Evolutionary conservation across 2,888 invertebrate species (phyloP).

Genomic region (Rhagonycha lutea): DNA sequence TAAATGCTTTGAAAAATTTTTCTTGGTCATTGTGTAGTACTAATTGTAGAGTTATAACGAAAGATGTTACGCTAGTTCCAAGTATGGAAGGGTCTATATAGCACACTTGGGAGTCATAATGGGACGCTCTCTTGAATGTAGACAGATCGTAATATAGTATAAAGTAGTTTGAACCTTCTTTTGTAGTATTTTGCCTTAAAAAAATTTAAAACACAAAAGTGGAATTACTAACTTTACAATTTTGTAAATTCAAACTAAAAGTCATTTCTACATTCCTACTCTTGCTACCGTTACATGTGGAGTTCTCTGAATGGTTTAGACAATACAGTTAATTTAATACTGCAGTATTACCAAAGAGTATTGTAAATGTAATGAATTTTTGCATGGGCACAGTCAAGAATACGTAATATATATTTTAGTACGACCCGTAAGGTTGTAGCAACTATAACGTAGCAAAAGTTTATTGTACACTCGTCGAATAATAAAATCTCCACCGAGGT

Average conservation of each 20-base stretch:
- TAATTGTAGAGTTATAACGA: conserved; percentile 27
- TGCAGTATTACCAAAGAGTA: conserved; percentile 14
- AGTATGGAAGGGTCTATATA: conserved; percentile 33
- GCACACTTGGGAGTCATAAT: conserved; percentile 36
- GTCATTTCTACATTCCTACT: background rate
- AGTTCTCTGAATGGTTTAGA: conserved; percentile 10
- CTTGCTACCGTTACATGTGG: conserved; percentile 3
- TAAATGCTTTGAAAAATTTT: background rate
- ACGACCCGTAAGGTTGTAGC: conserved; percentile 13
- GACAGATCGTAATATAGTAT: conserved; percentile 30
- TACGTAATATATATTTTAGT: conserved; percentile 23
- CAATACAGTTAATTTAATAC: conserved; percentile 19
- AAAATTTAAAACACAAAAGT: conserved; percentile 7
- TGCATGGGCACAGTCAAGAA: conserved; percentile 13
- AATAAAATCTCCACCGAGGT: conserved; percentile 21
- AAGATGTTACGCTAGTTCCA: conserved; percentile 23
- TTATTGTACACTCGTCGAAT: conserved; percentile 18
- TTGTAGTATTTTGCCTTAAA: background rate
- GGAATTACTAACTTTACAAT: background rate
- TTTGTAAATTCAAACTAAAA: background rate
- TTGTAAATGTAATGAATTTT: conserved; percentile 21
- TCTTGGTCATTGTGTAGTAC: conserved; percentile 15
- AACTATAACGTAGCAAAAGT: conserved; percentile 4
- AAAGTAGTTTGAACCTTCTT: conserved; percentile 2
- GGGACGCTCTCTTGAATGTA: conserved; percentile 31